A percentile compares a stretch with the other conserved stretches of the same genome.
phyloP scores from a whole-genome alignment of 2,113 vertebrate species.

The Emydocephalus ijimae region DNA sequence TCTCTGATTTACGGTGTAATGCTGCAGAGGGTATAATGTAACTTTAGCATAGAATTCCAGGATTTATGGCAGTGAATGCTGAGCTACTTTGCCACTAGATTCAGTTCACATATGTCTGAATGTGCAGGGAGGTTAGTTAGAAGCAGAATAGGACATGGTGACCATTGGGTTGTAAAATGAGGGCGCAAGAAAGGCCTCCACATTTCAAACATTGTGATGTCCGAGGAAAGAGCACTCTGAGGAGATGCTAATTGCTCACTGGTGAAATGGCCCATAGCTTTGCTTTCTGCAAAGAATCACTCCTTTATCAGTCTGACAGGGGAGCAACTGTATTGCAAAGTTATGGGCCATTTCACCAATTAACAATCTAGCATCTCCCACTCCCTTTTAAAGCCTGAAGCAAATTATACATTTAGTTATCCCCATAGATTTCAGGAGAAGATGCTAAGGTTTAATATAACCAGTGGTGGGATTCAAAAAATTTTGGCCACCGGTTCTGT shows the following conservation, averaged over 20 bases:
- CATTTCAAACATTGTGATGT: not conserved
- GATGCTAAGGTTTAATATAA: not conserved
- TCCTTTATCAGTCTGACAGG: not conserved
- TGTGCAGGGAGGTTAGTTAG: not conserved
- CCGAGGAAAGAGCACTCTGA: not conserved
- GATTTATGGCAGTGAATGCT: not conserved
- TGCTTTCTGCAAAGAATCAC: not conserved
- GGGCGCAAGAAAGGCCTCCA: not conserved
- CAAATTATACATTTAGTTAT: not conserved
- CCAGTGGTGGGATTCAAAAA: no score
- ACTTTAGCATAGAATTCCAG: constrained; percentile 13
- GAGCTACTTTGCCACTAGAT: not conserved
- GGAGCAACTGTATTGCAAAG: not conserved
- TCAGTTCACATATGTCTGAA: not conserved
- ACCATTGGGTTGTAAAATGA: not conserved
- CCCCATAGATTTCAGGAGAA: not conserved
- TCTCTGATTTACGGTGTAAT: constrained; percentile 26
- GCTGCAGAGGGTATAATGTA: not conserved
- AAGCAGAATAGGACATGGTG: constrained; percentile 4
- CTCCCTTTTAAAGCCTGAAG: not conserved
- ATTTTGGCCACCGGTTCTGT: no score
- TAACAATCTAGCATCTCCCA: not conserved
- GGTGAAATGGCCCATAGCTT: not conserved
- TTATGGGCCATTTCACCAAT: not conserved
- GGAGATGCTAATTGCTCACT: not conserved